Evolutionary conservation across 2,888 invertebrate species (phyloP).

Genomic region (Scelioninae gen. 1): DNA sequence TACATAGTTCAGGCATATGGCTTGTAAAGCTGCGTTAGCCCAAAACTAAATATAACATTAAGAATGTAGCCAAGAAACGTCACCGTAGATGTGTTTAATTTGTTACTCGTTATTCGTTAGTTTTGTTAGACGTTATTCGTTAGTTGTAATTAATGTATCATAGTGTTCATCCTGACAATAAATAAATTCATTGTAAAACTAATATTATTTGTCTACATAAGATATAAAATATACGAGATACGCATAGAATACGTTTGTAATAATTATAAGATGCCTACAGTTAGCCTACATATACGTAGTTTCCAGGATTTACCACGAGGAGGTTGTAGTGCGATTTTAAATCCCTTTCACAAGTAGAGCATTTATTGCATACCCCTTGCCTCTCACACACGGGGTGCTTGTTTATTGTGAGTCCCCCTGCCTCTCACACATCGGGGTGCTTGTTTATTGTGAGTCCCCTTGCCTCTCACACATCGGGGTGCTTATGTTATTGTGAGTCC

Average conservation of each 20-base stretch:
- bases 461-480: slow-evolving; percentile 1
- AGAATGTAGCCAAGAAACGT: no score
- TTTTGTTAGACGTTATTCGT: no score
- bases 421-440: neutral
- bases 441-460: neutral
- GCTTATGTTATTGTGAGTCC: neutral
- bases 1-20: no score
- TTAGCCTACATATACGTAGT: neutral
- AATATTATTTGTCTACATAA: no score
- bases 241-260: slow-evolving; percentile 14
- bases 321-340: slow-evolving; percentile 1
- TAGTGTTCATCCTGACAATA: no score
- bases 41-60: no score
- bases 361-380: neutral
- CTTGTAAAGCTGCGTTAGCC: no score
- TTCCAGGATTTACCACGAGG: neutral
- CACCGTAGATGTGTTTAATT: no score
- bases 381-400: neutral
- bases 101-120: no score
- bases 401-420: neutral
- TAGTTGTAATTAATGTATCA: no score
- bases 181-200: no score
- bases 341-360: neutral
- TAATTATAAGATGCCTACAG: neutral
- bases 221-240: neutral